Evolutionary conservation across 2,113 vertebrate species (phyloP), one percentile per base, ranked within the genome.

Genomic region (Laterallus jamaicensis): DNA sequence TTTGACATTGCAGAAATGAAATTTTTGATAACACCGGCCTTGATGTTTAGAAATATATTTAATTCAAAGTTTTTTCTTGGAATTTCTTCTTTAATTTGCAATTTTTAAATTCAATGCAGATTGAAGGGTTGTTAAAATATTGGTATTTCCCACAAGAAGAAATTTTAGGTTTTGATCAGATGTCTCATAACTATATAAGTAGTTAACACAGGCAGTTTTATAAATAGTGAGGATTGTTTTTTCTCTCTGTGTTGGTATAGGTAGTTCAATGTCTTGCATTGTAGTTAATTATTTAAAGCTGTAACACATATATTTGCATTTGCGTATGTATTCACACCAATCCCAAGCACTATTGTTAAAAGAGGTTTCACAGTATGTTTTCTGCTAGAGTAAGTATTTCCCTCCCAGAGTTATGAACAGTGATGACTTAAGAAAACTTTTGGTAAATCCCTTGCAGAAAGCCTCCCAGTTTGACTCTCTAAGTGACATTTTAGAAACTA

Each of bases 1-100:
- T 96, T 75, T 86, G 68, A 75, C 73, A 58, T 25, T 49, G 42
- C 11, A 84, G 60, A 95, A 88, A 88, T 86, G 9, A 74, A 79
- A 18, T 54, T 86, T 90, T 88, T 63, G 49, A 25, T 50, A 82
- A 85, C 6, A 39, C 29, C n/a, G 9, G 10, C 49, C 37, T 2
- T 40, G 44, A 28, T 55, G 10, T 42, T 63, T 91, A 71, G 37
- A 92, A 77, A 87, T 50, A 82, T 1, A 28, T 88, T 76, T 59
- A 54, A 8, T 76, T 70, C 28, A 73, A 62, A 73, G 75, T 83
- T 86, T 70, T 13, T 55, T 56, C 10, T 25, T 68, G 35, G 24
- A 76, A 60, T 73, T 49, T 82, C 17, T 71, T 86, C 21, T 70
- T 35, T 35, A 37, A 77, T 5, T 77, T 82, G 55, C 26, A 55